Conservation (phyloP, 2,797 vertebrate genomes). For the Potorous gilbertii region DNA sequence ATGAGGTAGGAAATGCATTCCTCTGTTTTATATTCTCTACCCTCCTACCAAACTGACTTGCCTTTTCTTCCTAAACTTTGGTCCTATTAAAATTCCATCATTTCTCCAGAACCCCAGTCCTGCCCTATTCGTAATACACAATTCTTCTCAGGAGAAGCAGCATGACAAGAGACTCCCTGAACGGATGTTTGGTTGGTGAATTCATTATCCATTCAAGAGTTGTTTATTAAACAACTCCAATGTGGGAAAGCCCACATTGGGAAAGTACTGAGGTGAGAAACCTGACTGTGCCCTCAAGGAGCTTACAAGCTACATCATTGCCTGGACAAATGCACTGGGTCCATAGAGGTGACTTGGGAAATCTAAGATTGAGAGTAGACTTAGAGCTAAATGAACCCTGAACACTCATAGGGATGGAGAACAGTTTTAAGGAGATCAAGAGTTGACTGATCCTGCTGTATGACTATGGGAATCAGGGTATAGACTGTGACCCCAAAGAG, state of each 20-base stretch:
- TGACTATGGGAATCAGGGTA: neutral
- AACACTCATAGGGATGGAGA: neutral
- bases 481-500: neutral
- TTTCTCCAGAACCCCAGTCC: neutral
- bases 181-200: neutral
- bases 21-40: neutral
- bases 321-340: neutral
- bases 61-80: neutral
- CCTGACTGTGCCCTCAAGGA: neutral
- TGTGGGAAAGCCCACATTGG: neutral
- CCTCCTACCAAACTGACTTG: neutral
- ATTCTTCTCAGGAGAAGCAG: neutral
- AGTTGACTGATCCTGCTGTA: neutral
- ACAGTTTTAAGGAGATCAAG: neutral
- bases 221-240: neutral
- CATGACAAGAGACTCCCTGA: neutral
- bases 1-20: neutral
- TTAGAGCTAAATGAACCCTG: neutral
- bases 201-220: neutral
- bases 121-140: accelerated
- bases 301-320: accelerated
- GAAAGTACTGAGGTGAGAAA: neutral
- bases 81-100: neutral
- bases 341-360: neutral
- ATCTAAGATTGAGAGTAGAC: neutral